These are phyloP conservation scores for Ips nitidus DNA, from an alignment of 1,140 invertebrate genomes.

Conservation along the genomic window DNA sequence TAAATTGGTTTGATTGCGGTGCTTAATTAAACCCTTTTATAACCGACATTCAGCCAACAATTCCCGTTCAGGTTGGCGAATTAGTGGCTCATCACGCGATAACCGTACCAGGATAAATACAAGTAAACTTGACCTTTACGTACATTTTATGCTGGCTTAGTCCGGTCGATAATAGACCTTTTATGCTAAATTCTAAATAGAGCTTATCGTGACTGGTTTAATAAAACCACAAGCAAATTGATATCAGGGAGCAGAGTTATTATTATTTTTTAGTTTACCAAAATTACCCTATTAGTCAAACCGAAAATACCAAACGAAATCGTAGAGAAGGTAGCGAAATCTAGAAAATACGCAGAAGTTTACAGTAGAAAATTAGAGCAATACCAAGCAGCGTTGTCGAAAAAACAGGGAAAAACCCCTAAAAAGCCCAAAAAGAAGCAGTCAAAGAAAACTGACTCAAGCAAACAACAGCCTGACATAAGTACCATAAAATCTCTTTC, in stretches of 20 bases:
- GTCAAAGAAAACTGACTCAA: constrained; percentile 9
- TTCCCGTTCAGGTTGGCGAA: too few species aligned
- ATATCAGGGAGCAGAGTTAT: neutral
- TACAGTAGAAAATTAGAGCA: constrained; percentile 29
- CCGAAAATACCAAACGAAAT: constrained; percentile 11
- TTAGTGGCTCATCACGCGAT: too few species aligned
- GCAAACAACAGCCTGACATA: neutral
- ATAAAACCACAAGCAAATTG: too few species aligned
- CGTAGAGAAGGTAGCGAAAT: constrained; percentile 36
- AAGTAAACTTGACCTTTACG: constrained; percentile 27
- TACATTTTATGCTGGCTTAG: constrained; percentile 1
- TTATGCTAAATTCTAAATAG: neutral
- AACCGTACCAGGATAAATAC: constrained; percentile 26
- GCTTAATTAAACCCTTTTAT: too few species aligned
- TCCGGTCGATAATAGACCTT: neutral
- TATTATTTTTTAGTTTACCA: constrained; percentile 27
- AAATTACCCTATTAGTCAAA: constrained; percentile 35
- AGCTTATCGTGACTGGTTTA: neutral
- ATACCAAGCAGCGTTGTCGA: constrained; percentile 14
- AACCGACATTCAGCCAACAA: too few species aligned
- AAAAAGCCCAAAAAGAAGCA: constrained; percentile 31
- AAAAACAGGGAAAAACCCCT: constrained; percentile 14
- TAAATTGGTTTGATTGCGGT: too few species aligned
- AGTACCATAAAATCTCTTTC: neutral
- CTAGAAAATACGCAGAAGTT: constrained; percentile 37